phyloP scores from a whole-genome alignment of 64 coral and sea anemone species.

The Porites lutea region DNA sequence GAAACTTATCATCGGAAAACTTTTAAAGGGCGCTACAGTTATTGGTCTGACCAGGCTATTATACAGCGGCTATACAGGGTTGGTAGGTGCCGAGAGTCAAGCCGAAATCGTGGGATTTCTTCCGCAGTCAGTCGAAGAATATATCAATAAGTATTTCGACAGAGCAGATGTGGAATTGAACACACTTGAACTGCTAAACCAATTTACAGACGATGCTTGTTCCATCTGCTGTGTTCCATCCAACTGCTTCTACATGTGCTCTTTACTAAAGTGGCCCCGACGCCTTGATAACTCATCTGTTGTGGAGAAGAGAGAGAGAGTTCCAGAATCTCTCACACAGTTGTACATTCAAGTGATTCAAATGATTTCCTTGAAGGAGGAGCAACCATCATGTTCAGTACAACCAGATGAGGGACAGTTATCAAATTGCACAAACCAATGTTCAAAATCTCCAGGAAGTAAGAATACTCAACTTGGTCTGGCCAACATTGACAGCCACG shows the following conservation, averaged over 20 bases:
- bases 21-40: background rate
- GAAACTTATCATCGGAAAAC: background rate
- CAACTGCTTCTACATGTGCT: slow-evolving; percentile 13
- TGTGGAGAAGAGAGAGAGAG: background rate
- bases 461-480: background rate
- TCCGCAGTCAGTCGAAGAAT: background rate
- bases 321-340: background rate
- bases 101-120: slow-evolving; percentile 6
- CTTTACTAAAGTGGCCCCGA: background rate
- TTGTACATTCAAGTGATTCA: background rate
- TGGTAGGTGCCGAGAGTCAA: background rate
- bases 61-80: background rate
- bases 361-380: background rate
- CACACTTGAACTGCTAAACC: background rate
- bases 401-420: too few species aligned
- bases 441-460: background rate
- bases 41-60: background rate
- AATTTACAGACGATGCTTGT: background rate
- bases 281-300: background rate
- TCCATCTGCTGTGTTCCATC: slow-evolving; percentile 20
- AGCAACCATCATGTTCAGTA: background rate
- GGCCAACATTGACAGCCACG: background rate
- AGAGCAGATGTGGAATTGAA: background rate
- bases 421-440: background rate
- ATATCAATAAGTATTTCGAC: background rate